Percentiles rank a stretch among this genome's conserved stretches.
phyloP scores from a whole-genome alignment of 2,888 invertebrate species.

The Hofmannophila pseudospretella region DNA sequence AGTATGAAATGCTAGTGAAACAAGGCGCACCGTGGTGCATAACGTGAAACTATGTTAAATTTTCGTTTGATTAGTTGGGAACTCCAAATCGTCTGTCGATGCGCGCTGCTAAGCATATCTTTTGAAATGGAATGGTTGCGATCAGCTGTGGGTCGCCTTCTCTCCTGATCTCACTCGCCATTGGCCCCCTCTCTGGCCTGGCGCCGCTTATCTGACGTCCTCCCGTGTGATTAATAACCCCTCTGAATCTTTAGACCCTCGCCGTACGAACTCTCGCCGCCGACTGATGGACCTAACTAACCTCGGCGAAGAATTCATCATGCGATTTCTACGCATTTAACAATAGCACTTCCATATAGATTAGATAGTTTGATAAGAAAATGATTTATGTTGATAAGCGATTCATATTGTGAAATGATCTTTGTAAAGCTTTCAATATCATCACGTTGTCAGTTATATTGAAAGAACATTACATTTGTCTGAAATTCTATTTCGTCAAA shows the following conservation, averaged over 20 bases:
- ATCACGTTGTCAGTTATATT: too few species aligned
- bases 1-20: too few species aligned
- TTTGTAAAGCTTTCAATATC: too few species aligned
- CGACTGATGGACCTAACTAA: slow-evolving; percentile 34
- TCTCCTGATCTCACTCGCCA: slow-evolving; percentile 20
- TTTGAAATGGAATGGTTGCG: slow-evolving; percentile 29
- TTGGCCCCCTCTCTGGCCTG: slow-evolving; percentile 8
- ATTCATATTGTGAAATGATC: too few species aligned
- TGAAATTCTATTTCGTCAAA: too few species aligned
- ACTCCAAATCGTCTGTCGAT: slow-evolving; percentile 13
- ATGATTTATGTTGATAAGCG: too few species aligned
- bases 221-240: slow-evolving; percentile 60
- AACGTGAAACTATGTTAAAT: neutral
- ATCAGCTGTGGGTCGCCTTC: slow-evolving; percentile 38
- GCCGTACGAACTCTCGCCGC: slow-evolving; percentile 34
- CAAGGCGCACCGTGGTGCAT: neutral
- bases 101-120: slow-evolving; percentile 24
- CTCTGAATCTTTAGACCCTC: slow-evolving; percentile 50
- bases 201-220: slow-evolving; percentile 51
- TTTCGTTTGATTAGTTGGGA: slow-evolving; percentile 13
- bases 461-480: too few species aligned
- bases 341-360: neutral
- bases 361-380: too few species aligned
- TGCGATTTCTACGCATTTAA: slow-evolving; percentile 23
- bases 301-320: slow-evolving; percentile 28